phyloP scores from a whole-genome alignment of 2,113 vertebrate species.

The Crotalus tigris region DNA sequence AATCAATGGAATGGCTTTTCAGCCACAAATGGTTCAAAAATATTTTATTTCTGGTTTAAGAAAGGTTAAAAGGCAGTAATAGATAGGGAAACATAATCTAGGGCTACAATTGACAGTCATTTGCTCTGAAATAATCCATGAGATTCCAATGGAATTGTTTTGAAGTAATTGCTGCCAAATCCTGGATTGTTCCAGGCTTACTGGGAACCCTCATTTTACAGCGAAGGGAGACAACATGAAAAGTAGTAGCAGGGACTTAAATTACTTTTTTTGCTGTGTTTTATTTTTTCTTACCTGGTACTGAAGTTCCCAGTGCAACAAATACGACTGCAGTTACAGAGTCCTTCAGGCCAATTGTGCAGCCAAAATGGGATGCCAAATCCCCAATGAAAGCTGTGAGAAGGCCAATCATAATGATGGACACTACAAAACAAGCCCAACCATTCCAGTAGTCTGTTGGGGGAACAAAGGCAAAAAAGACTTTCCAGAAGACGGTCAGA shows the following conservation, averaged over 20 bases:
- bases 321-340: slow-evolving; percentile 95
- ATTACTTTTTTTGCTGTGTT: background rate
- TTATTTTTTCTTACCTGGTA: slow-evolving; percentile 81
- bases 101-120: background rate
- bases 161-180: background rate
- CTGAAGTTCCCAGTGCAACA: slow-evolving; percentile 90
- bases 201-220: background rate
- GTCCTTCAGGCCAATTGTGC: slow-evolving; percentile 94
- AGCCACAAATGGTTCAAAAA: background rate
- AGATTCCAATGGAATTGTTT: background rate
- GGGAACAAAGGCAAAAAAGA: slow-evolving; percentile 93
- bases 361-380: slow-evolving; percentile 95
- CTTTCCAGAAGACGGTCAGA: slow-evolving; percentile 96
- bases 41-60: background rate
- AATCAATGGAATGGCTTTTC: background rate
- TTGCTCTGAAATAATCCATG: background rate
- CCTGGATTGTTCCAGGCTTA: background rate
- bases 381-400: slow-evolving; percentile 93
- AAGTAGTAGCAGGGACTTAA: background rate
- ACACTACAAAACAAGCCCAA: slow-evolving; percentile 93
- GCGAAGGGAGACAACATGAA: background rate
- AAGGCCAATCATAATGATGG: slow-evolving; percentile 88
- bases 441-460: slow-evolving; percentile 95
- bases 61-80: background rate
- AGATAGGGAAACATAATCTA: background rate